phyloP scores from a whole-genome alignment of 2,888 invertebrate species.

The Hyalella azteca region DNA sequence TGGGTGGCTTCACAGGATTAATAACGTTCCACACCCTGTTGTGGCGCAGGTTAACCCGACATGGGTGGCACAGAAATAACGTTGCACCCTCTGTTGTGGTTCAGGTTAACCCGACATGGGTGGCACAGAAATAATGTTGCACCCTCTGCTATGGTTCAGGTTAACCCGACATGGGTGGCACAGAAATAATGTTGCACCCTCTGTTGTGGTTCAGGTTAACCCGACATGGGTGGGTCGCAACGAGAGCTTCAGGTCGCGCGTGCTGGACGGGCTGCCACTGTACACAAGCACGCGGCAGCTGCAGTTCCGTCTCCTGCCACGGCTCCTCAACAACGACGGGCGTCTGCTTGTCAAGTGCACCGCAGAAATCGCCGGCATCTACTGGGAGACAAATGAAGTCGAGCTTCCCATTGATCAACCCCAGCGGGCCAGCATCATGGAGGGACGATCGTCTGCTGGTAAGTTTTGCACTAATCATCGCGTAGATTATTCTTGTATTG shows the following conservation, averaged over 20 bases:
- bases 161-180: too few species aligned
- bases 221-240: conserved; percentile 7
- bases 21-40: too few species aligned
- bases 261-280: neutral
- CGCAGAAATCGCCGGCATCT: conserved; percentile 45
- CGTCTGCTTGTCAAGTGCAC: conserved; percentile 49
- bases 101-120: too few species aligned
- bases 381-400: conserved; percentile 51
- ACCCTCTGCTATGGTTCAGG: neutral
- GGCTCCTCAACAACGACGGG: conserved; percentile 5
- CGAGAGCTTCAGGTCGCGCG: neutral
- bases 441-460: conserved; percentile 45
- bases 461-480: neutral
- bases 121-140: neutral
- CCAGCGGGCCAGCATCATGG: conserved; percentile 44
- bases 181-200: neutral
- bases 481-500: neutral
- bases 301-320: conserved; percentile 16
- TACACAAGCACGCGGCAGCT: conserved; percentile 11
- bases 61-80: too few species aligned
- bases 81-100: too few species aligned
- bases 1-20: too few species aligned
- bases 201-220: neutral
- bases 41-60: too few species aligned
- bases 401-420: conserved; percentile 42